These are phyloP conservation scores for Cydia splendana DNA, from an alignment of 1,140 invertebrate species.

Conservation along the genomic window DNA sequence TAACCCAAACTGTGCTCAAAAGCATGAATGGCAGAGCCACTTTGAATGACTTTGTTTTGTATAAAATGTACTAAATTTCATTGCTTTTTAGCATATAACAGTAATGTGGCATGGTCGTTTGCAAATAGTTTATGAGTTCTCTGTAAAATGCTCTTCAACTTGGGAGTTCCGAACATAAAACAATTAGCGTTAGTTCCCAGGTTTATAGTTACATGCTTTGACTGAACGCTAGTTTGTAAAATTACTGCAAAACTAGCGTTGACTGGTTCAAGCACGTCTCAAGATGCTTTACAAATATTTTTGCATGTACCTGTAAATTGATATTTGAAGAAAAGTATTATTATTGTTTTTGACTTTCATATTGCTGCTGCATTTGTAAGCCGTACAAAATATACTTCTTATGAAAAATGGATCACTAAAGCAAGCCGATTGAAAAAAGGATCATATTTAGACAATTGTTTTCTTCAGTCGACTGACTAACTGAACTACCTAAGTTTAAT, in stretches of 20 bases:
- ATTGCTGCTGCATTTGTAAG: too few relatives aligned
- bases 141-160: slow-evolving; percentile 4
- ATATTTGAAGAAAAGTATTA: too few relatives aligned
- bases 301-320: not conserved
- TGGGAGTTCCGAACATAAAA: slow-evolving; percentile 15
- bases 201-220: not conserved
- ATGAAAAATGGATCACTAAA: too few relatives aligned
- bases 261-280: not conserved
- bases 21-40: not conserved
- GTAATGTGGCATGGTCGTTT: not conserved
- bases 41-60: slow-evolving; percentile 8
- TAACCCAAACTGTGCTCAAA: not conserved
- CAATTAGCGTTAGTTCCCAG: slow-evolving; percentile 10
- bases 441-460: too few relatives aligned
- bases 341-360: too few relatives aligned
- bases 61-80: not conserved
- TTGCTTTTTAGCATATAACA: not conserved
- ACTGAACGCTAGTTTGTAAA: not conserved
- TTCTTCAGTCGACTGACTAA: too few relatives aligned
- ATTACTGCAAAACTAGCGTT: not conserved
- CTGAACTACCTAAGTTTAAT: too few relatives aligned
- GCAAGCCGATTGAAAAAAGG: too few relatives aligned
- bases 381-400: too few relatives aligned
- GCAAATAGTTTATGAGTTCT: slow-evolving; percentile 8
- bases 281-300: not conserved